Evolutionary conservation across 2,888 invertebrate species (phyloP).

Genomic region (Orthonychiurus folsomi): DNA sequence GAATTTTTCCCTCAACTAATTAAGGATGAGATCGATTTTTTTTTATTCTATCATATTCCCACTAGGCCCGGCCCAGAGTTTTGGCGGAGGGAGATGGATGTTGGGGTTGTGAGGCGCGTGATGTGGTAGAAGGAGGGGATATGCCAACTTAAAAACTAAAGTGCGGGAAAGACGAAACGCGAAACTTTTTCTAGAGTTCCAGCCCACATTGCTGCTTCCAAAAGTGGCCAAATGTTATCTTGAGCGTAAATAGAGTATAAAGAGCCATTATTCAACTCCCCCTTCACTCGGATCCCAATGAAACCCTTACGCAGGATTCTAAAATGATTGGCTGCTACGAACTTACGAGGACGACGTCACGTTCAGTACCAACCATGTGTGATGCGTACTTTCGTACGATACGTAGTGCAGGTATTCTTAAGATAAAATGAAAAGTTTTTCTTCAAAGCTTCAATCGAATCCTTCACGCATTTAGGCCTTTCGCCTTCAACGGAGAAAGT

Average conservation of each 20-base stretch:
- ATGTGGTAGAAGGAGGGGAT: too few relatives aligned
- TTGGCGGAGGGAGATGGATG: background rate
- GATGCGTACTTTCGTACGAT: too few relatives aligned
- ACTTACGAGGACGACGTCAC: too few relatives aligned
- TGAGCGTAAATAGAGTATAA: constrained; percentile 18
- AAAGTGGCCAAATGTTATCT: background rate
- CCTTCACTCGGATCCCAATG: background rate
- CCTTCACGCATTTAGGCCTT: too few relatives aligned
- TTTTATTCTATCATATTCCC: background rate
- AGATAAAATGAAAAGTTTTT: constrained; percentile 1
- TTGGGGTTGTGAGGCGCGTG: background rate
- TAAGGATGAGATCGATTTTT: background rate
- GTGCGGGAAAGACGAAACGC: background rate
- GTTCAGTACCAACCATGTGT: too few relatives aligned
- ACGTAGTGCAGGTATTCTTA: background rate
- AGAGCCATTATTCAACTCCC: constrained; percentile 17
- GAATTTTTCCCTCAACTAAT: background rate
- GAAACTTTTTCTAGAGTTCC: background rate
- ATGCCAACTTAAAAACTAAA: background rate
- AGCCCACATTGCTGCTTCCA: background rate
- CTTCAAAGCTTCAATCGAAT: background rate
- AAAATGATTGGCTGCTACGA: background rate
- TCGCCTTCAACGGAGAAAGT: too few relatives aligned
- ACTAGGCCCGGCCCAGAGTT: too few relatives aligned
- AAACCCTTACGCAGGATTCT: background rate